Conservation (phyloP, 2,113 vertebrate genomes). For the Alces alces region DNA sequence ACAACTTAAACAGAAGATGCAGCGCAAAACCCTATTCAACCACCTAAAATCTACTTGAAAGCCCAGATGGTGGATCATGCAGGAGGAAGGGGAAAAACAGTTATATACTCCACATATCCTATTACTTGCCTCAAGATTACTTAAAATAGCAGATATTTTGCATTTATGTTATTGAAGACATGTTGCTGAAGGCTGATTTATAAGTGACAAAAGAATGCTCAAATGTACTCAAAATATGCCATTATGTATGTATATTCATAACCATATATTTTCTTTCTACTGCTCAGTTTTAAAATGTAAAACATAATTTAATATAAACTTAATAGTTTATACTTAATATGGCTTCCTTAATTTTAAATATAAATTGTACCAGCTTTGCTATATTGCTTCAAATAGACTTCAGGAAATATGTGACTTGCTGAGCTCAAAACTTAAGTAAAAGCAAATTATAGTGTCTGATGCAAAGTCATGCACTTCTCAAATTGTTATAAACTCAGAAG, state of each 20-base stretch:
- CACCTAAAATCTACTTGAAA: not conserved
- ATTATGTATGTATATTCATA: not conserved
- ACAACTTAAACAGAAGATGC: not conserved
- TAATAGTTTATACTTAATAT: not conserved
- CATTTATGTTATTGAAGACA: constrained; percentile 28
- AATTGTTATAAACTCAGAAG: constrained; percentile 26
- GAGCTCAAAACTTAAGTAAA: constrained; percentile 40
- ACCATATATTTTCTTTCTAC: not conserved
- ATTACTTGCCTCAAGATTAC: not conserved
- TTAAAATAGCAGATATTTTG: constrained; percentile 17
- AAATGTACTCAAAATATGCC: not conserved
- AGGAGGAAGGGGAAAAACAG: not conserved
- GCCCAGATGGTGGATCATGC: not conserved
- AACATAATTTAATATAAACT: constrained; percentile 40
- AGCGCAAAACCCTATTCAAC: not conserved
- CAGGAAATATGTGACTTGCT: constrained; percentile 16
- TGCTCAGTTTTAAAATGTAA: constrained; percentile 26
- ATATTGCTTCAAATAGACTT: constrained; percentile 15
- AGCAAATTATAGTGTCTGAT: constrained; percentile 28
- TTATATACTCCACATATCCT: not conserved
- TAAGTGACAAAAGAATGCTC: constrained; percentile 18
- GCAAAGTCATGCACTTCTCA: constrained; percentile 12
- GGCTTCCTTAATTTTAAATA: not conserved
- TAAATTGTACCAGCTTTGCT: not conserved
- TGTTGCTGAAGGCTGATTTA: constrained; percentile 1